A percentile compares a stretch with the other conserved stretches of the same genome.
phyloP scores from a whole-genome alignment of 2,888 invertebrate species.

The Philaethria dido region DNA sequence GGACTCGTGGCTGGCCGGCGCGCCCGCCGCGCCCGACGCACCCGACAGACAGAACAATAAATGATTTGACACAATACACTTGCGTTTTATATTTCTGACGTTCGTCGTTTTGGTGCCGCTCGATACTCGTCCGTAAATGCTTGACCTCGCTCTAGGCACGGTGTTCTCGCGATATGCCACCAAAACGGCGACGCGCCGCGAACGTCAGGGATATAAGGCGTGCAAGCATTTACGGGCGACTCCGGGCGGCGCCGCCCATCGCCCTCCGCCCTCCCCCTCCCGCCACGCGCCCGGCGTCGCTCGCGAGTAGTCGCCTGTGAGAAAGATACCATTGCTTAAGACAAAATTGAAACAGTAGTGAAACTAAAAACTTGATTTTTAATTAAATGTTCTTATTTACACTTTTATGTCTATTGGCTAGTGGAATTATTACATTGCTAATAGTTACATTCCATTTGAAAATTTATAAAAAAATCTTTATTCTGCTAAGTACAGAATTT shows the following conservation, averaged over 20 bases:
- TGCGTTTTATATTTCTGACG: conserved; percentile 82
- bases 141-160: conserved; percentile 61
- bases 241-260: conserved; percentile 49
- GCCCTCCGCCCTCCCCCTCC: conserved; percentile 27
- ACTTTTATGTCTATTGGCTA: too few relatives aligned
- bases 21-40: conserved; percentile 35
- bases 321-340: too few relatives aligned
- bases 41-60: conserved; percentile 61
- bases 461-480: too few relatives aligned
- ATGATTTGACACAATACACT: conserved; percentile 59
- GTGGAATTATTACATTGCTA: too few relatives aligned
- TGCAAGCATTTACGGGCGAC: conserved; percentile 80
- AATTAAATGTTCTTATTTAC: too few relatives aligned
- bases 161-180: conserved; percentile 66
- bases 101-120: conserved; percentile 82
- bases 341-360: too few relatives aligned
- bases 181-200: conserved; percentile 85
- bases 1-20: conserved; percentile 65
- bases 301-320: too few relatives aligned
- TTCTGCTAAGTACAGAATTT: too few relatives aligned
- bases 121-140: conserved; percentile 79
- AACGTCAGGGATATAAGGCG: conserved; percentile 88
- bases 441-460: too few relatives aligned
- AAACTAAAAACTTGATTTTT: too few relatives aligned
- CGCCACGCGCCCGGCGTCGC: not conserved